These are phyloP conservation scores for Muscicapa striata DNA, from an alignment of 2,797 vertebrate species.

Conservation along the genomic window DNA sequence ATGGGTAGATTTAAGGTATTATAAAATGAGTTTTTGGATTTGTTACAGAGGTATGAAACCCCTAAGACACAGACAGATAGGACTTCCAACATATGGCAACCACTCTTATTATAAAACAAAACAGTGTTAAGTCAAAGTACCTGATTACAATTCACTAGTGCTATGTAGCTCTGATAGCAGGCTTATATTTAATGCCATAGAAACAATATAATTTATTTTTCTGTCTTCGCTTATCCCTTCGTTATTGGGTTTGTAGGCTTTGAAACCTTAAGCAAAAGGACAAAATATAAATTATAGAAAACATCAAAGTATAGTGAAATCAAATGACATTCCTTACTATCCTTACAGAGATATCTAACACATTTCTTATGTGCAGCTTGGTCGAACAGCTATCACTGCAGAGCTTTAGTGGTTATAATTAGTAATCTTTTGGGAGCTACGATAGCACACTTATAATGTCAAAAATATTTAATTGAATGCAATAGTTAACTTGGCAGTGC, in stretches of 20 bases:
- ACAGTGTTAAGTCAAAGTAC: slow-evolving; percentile 95
- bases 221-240: slow-evolving; percentile 91
- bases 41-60: slow-evolving; percentile 84
- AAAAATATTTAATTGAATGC: slow-evolving; percentile 58
- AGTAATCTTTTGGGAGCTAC: slow-evolving; percentile 66
- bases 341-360: slow-evolving; percentile 50
- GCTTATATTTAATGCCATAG: slow-evolving; percentile 95
- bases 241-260: slow-evolving; percentile 86
- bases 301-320: slow-evolving; percentile 77
- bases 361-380: slow-evolving; percentile 49
- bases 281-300: slow-evolving; percentile 87
- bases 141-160: slow-evolving; percentile 97
- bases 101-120: slow-evolving; percentile 86
- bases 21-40: slow-evolving; percentile 89
- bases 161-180: slow-evolving; percentile 88
- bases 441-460: neutral
- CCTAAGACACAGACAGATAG: slow-evolving; percentile 81
- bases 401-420: slow-evolving; percentile 72
- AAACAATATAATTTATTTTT: slow-evolving; percentile 99
- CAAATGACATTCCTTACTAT: slow-evolving; percentile 75
- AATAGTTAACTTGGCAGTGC: slow-evolving; percentile 65
- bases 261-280: slow-evolving; percentile 93
- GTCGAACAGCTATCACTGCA: slow-evolving; percentile 48
- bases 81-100: slow-evolving; percentile 86
- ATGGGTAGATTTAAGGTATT: slow-evolving; percentile 97